Evolutionary conservation across 1,140 invertebrate genomes (phyloP).

Genomic region (Conus betulinus): DNA sequence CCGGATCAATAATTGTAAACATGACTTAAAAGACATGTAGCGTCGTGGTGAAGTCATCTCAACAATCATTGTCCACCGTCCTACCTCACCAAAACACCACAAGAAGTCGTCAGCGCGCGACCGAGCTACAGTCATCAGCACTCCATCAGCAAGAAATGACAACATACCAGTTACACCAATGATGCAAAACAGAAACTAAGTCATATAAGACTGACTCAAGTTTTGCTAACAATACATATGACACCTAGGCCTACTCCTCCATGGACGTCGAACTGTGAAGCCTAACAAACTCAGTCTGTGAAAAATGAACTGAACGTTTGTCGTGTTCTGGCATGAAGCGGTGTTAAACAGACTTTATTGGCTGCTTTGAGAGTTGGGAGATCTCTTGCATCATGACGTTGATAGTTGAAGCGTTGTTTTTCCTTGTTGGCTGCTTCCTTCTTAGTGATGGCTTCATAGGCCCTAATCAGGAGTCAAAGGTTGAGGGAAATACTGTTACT

Average conservation of each 20-base stretch:
- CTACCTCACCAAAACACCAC: too few species aligned
- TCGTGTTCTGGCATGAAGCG: not conserved
- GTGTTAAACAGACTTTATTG: conserved; percentile 31
- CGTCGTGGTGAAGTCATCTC: too few species aligned
- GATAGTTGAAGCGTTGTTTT: conserved; percentile 16
- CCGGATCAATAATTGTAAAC: too few species aligned
- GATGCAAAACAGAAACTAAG: too few species aligned
- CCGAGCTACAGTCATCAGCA: too few species aligned
- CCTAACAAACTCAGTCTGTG: too few species aligned
- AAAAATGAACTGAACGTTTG: too few species aligned
- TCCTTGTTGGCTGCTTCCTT: conserved; percentile 17
- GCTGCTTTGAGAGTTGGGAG: not conserved
- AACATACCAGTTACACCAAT: too few species aligned
- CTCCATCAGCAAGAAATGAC: too few species aligned
- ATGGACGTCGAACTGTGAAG: not conserved
- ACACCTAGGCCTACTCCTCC: not conserved
- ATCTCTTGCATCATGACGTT: conserved; percentile 19
- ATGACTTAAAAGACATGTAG: too few species aligned
- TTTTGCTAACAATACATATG: not conserved
- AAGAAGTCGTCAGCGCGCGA: too few species aligned
- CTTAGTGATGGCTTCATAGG: not conserved
- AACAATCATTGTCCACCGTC: too few species aligned
- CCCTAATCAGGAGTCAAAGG: not conserved
- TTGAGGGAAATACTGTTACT: conserved; percentile 15
- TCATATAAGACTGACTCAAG: not conserved